Evolutionary conservation across 2,113 vertebrate genomes (phyloP).

Genomic region (Apus apus): DNA sequence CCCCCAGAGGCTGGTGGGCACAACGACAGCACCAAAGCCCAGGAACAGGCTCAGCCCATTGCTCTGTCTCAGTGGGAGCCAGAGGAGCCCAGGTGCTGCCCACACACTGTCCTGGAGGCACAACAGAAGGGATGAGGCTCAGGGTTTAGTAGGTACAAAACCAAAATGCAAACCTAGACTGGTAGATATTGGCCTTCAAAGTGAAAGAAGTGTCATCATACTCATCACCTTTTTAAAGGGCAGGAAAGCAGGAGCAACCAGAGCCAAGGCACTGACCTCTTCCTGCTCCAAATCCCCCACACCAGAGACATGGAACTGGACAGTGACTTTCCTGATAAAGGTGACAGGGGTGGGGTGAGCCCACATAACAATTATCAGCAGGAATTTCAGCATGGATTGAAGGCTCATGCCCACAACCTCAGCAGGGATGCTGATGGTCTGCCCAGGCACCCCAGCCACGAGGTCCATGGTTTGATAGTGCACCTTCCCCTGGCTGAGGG

Average conservation of each 20-base stretch:
- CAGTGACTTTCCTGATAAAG: neutral
- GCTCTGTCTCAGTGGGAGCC: neutral
- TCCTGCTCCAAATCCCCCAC: neutral
- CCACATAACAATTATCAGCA: accelerated
- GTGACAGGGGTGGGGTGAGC: accelerated
- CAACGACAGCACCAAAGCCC: neutral
- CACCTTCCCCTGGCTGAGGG: neutral
- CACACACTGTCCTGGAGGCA: neutral
- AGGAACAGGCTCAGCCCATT: neutral
- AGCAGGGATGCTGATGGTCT: neutral
- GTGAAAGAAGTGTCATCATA: neutral
- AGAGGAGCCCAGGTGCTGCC: neutral
- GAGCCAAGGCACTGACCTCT: neutral
- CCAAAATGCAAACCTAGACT: neutral
- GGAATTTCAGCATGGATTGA: neutral
- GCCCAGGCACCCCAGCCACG: neutral
- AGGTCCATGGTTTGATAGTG: neutral
- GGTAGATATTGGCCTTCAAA: neutral
- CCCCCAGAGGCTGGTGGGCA: neutral
- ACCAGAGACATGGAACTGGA: neutral
- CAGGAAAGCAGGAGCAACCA: neutral
- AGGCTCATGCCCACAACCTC: neutral
- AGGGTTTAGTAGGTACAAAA: neutral
- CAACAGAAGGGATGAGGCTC: neutral
- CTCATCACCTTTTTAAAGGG: neutral